These are phyloP conservation scores for Dendrolimus punctatus DNA, from an alignment of 1,140 invertebrate species.

Conservation along the genomic window DNA sequence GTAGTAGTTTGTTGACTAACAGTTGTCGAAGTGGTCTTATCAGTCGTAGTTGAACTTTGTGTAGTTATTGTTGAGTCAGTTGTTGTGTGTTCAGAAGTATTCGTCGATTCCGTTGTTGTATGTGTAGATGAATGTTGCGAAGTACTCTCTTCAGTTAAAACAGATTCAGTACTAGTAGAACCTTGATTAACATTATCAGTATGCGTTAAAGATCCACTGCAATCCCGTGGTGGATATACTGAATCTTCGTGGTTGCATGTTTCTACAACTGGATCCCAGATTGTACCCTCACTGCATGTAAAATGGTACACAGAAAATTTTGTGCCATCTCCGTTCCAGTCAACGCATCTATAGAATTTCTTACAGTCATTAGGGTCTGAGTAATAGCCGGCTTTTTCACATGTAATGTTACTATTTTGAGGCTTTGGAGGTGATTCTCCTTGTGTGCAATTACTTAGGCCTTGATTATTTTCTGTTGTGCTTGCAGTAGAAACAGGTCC, in stretches of 20 bases:
- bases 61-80: constrained; percentile 10
- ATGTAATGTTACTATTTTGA: constrained; percentile 40
- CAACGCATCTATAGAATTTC: constrained; percentile 83
- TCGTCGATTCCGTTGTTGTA: constrained; percentile 26
- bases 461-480: constrained; percentile 25
- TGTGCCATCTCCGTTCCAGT: constrained; percentile 74
- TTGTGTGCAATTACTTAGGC: constrained; percentile 22
- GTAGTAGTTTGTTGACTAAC: too few species aligned
- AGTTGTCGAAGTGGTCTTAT: too few species aligned
- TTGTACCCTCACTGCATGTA: constrained; percentile 75
- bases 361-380: constrained; percentile 77
- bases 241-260: constrained; percentile 72
- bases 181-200: constrained; percentile 27
- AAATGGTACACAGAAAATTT: constrained; percentile 77
- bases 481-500: constrained; percentile 1
- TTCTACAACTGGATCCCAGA: constrained; percentile 73
- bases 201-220: constrained; percentile 38
- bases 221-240: constrained; percentile 60
- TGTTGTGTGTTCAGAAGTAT: constrained; percentile 13
- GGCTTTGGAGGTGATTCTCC: constrained; percentile 29
- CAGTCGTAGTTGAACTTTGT: too few species aligned
- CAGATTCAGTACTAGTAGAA: constrained; percentile 21
- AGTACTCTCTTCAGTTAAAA: constrained; percentile 30
- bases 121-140: constrained; percentile 24
- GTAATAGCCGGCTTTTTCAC: constrained; percentile 76